Evolutionary conservation across 2,797 vertebrate species (phyloP), one percentile per base, ranked within the genome.

Genomic region (Nannoperca obscura): DNA sequence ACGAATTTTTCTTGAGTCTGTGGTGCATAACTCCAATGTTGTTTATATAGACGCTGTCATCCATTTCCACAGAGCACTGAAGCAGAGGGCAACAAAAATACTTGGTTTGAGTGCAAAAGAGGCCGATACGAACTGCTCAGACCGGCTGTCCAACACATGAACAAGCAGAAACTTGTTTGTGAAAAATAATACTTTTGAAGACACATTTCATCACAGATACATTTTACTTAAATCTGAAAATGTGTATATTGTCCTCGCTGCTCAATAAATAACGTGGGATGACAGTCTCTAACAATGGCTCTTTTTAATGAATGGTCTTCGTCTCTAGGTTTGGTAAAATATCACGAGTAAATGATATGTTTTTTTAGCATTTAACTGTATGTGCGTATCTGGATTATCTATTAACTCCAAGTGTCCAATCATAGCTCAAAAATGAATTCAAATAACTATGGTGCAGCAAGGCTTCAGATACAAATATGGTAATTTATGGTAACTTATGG

Each of bases 11-110:
- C 40, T 54, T 3, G 67, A 76, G 58, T 77, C 74, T 73, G 74
- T 46, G 77, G 75, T 78, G 86, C 49, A 64, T 80, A 76, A 81
- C 76, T 86, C 57, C 55, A 27, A 32, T 58, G 49, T 67, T 90
- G 82, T 91, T 89, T 82, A 85, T 82, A 83, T 36, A 61, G 54
- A 82, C 36, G 3, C 86, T 91, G 88, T 87, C 86, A 87, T 81
- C 75, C 73, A 46, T 80, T 82, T 90, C 80, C 77, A 80, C 63
- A 58, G 79, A 5, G 76, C 76, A 77, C 70, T 70, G 79, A 90
- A 82, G 82, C 80, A 88, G 74, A 82, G 75, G 62, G 64, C 70
- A 82, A 78, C 71, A 78, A 70, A 85, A 85, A 67, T 30, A 80
- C 72, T 82, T 61, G 63, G 65, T 70, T 78, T 83, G 80, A 68